Evolutionary conservation across 2,113 vertebrate genomes (phyloP), one percentile per base, ranked within the genome.

Genomic region (Solea solea): DNA sequence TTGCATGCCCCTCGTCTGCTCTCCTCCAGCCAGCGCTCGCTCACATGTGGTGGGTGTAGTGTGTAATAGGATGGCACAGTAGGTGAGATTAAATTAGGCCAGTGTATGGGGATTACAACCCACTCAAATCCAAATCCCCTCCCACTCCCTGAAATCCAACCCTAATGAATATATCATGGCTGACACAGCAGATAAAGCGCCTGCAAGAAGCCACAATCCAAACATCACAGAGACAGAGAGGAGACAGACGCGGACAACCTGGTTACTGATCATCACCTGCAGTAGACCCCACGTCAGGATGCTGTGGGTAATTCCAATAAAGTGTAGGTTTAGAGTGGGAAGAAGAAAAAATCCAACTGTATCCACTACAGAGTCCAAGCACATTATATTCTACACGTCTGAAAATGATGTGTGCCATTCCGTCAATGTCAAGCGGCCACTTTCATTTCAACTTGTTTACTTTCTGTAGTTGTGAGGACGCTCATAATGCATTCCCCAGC

Each of bases 1-100:
- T 62, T 10, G n/a, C 40, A 7, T 50, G 42, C 46, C 74, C 75
- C 77, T 64, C 64, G 15, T 66, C 70, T 62, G 60, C 59, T 52
- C 65, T 65, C 76, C 67, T 69, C 25, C 62, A 65, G 56, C 75
- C 65, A 52, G 40, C 14, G 50, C 42, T 58, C 82, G 76, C 48
- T 56, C 59, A 28, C 49, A 39, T 69, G 72, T 6, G 54, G 84
- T 92, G 88, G 90, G 83, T 73, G 86, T 76, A 77, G 86, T 90
- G 90, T 88, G 87, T 89, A 93, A 93, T 84, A 85, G 79, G 85
- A 91, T 91, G 86, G 90, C 91, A 90, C 91, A 89, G 91, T 91
- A 93, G 90, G 92, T 93, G 88, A 89, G 88, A 93, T 93, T 93
- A 92, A 93, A 93, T 94, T 93, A 92, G 88, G 83, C 68, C 80